These are phyloP conservation scores for Emmelina monodactyla DNA, from an alignment of 2,888 invertebrate species.

Conservation along the genomic window DNA sequence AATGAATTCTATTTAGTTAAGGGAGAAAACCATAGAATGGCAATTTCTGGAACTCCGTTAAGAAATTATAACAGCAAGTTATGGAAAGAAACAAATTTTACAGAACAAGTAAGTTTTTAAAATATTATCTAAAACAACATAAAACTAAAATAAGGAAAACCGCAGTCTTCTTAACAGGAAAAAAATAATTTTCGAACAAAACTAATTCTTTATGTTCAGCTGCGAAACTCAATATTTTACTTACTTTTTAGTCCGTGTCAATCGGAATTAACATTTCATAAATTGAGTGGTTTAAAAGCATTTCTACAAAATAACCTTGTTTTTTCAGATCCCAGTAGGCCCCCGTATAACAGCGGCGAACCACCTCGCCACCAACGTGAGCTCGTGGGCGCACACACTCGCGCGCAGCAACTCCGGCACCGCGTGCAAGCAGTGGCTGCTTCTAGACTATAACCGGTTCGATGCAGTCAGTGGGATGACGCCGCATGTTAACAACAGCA, in stretches of 20 bases:
- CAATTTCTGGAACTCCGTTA: conserved; percentile 80
- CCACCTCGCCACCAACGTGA: conserved; percentile 75
- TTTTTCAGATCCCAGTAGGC: conserved; percentile 70
- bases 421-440: conserved; percentile 88
- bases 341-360: conserved; percentile 85
- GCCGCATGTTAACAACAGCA: conserved; percentile 10
- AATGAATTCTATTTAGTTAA: conserved; percentile 82
- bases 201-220: too few relatives aligned
- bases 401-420: conserved; percentile 78
- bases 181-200: too few relatives aligned
- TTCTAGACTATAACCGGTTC: conserved; percentile 75
- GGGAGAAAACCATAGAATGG: conserved; percentile 66
- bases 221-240: too few relatives aligned
- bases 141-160: too few relatives aligned
- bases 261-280: too few relatives aligned
- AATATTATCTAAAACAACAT: too few relatives aligned
- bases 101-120: conserved; percentile 59
- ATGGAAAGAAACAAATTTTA: conserved; percentile 73
- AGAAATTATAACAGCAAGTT: conserved; percentile 75
- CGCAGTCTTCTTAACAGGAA: too few relatives aligned
- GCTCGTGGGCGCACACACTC: conserved; percentile 77
- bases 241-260: too few relatives aligned
- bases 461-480: conserved; percentile 24
- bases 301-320: too few relatives aligned
- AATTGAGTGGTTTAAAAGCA: too few relatives aligned